Evolutionary conservation across 2,113 vertebrate species (phyloP).

Genomic region (Coregonus clupeaformis): DNA sequence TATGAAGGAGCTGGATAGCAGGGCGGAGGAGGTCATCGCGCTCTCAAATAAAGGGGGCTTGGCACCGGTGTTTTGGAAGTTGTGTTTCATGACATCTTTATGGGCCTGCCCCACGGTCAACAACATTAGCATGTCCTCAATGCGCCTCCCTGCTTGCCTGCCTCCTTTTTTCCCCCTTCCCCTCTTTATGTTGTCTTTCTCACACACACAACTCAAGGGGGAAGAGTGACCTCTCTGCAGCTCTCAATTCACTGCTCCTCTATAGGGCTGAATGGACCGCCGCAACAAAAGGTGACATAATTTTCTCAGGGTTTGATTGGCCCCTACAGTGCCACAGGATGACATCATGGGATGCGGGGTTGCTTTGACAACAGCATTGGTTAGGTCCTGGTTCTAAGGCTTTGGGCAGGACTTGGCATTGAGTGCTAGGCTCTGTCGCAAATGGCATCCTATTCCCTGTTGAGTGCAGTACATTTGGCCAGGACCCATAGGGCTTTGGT

Average conservation of each 20-base stretch:
- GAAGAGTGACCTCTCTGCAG: constrained; percentile 75
- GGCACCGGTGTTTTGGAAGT: constrained; percentile 64
- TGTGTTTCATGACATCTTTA: constrained; percentile 83
- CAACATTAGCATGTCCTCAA: constrained; percentile 79
- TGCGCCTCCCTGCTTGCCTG: constrained; percentile 56
- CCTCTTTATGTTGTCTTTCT: constrained; percentile 38
- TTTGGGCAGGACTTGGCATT: constrained; percentile 76
- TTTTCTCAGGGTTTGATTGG: constrained; percentile 79
- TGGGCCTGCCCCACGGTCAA: constrained; percentile 70
- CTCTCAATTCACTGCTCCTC: constrained; percentile 83
- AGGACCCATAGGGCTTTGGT: too few species aligned
- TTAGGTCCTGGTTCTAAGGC: constrained; percentile 39
- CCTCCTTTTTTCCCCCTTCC: constrained; percentile 17
- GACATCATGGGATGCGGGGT: constrained; percentile 86
- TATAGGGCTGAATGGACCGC: constrained; percentile 83
- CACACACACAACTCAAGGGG: constrained; percentile 47
- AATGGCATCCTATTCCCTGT: too few species aligned
- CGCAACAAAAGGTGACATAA: constrained; percentile 88
- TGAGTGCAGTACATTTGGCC: too few species aligned
- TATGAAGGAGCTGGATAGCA: constrained; percentile 53
- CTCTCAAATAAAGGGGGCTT: too few species aligned
- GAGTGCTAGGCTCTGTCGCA: constrained; percentile 11
- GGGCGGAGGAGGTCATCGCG: constrained; percentile 24
- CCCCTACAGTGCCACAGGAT: constrained; percentile 68
- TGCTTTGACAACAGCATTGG: constrained; percentile 76